Percentiles rank a stretch among this genome's conserved stretches.
phyloP scores from a whole-genome alignment of 2,888 invertebrate genomes.

The Chouioia cunea region DNA sequence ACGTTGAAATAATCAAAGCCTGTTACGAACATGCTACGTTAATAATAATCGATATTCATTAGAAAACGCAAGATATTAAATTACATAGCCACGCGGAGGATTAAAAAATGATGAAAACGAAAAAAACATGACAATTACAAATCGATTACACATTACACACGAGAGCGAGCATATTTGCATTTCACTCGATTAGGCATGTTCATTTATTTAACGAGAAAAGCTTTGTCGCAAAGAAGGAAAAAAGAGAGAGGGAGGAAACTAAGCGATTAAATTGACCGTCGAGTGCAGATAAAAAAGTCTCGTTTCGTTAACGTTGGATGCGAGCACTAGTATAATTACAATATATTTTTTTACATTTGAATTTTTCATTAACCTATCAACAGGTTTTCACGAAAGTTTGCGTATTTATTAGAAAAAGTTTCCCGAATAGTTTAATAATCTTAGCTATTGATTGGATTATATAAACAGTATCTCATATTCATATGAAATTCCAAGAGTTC shows the following conservation, averaged over 20 bases:
- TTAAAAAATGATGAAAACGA: conserved; percentile 10
- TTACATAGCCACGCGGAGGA: conserved; percentile 1
- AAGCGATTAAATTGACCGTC: conserved; percentile 39
- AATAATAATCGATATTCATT: no score
- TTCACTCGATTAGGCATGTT: conserved; percentile 37
- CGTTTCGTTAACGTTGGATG: conserved; percentile 30
- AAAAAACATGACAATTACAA: conserved; percentile 36
- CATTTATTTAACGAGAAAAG: conserved; percentile 24
- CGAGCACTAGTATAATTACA: conserved; percentile 23
- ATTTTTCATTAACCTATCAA: conserved; percentile 11
- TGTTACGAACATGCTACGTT: no score
- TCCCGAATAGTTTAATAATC: no score
- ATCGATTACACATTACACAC: conserved; percentile 42
- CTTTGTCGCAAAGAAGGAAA: background rate
- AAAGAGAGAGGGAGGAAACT: background rate
- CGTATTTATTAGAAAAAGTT: no score
- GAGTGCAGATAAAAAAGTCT: background rate
- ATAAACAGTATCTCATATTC: no score
- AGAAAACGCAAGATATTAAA: background rate
- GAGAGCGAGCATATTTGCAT: conserved; percentile 37
- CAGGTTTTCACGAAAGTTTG: no score
- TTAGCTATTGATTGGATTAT: no score
- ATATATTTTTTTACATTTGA: conserved; percentile 35
- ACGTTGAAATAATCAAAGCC: no score
- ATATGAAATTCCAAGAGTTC: no score